Evolutionary conservation across 2,888 invertebrate genomes (phyloP).

Genomic region (Timandra comae): DNA sequence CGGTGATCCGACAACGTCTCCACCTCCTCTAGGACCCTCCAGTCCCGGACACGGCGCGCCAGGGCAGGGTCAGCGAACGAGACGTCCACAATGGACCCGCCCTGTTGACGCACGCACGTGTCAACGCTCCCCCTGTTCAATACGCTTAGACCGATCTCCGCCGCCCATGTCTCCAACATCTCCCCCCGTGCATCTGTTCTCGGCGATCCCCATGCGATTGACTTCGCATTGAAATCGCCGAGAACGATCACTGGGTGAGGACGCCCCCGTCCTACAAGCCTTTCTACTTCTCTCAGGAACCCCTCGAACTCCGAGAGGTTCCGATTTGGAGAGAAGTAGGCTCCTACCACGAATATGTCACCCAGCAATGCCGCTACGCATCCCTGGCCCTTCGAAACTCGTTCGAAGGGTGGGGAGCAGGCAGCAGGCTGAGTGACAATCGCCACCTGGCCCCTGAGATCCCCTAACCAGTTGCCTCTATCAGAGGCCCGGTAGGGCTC

Average conservation of each 20-base stretch:
- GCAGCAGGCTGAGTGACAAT: not conserved
- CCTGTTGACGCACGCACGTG: constrained; percentile 3
- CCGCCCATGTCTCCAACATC: not conserved
- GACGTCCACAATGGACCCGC: constrained; percentile 3
- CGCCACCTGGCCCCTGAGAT: not conserved
- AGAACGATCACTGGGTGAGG: constrained; percentile 2
- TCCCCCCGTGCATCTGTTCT: not conserved
- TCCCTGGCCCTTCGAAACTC: constrained; percentile 7
- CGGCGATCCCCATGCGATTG: constrained; percentile 14
- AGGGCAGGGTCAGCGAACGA: constrained; percentile 2
- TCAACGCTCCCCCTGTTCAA: not conserved
- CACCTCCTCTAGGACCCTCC: constrained; percentile 1
- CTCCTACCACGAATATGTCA: not conserved
- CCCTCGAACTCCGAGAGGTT: not conserved
- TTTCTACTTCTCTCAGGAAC: not conserved
- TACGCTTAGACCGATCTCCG: not conserved
- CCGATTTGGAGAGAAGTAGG: not conserved
- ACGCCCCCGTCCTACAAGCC: not conserved
- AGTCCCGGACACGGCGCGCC: not conserved
- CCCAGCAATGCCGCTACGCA: constrained; percentile 7
- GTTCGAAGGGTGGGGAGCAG: constrained; percentile 4
- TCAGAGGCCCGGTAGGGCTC: not conserved
- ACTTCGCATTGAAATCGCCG: constrained; percentile 18
- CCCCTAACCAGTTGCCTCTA: not conserved
- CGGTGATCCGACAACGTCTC: constrained; percentile 4